Conservation (phyloP, 2,797 vertebrate genomes). For the Ceryle rudis region DNA sequence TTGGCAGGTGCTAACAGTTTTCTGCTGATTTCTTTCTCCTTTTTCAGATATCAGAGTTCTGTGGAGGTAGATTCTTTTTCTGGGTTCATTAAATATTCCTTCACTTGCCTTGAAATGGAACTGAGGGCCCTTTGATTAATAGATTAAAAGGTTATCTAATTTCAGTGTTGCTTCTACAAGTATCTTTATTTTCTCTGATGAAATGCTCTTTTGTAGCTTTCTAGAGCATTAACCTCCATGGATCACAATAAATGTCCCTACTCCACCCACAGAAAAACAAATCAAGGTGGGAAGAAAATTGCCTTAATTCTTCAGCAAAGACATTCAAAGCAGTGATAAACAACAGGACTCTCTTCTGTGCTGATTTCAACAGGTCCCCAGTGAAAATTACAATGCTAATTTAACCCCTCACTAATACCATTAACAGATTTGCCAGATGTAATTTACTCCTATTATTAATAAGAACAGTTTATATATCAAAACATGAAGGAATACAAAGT, state of each 20-base stretch:
- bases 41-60: constrained; percentile 11
- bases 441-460: neutral
- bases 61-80: constrained; percentile 38
- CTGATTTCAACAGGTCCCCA: neutral
- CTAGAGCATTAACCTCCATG: neutral
- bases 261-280: neutral
- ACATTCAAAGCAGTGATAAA: neutral
- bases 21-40: neutral
- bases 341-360: neutral
- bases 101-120: constrained; percentile 30
- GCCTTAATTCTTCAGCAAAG: neutral
- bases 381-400: neutral
- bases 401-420: neutral
- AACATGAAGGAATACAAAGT: neutral
- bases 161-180: neutral
- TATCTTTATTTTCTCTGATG: constrained; percentile 29
- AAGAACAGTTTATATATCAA: neutral
- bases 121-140: neutral
- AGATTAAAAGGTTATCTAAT: constrained; percentile 61
- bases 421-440: neutral
- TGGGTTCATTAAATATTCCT: constrained; percentile 18
- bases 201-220: constrained; percentile 11
- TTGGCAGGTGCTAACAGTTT: constrained; percentile 34
- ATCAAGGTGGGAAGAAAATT: neutral
- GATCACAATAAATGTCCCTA: neutral